Conservation (phyloP, 2,888 invertebrate genomes). For the Calameuta filiformis region DNA sequence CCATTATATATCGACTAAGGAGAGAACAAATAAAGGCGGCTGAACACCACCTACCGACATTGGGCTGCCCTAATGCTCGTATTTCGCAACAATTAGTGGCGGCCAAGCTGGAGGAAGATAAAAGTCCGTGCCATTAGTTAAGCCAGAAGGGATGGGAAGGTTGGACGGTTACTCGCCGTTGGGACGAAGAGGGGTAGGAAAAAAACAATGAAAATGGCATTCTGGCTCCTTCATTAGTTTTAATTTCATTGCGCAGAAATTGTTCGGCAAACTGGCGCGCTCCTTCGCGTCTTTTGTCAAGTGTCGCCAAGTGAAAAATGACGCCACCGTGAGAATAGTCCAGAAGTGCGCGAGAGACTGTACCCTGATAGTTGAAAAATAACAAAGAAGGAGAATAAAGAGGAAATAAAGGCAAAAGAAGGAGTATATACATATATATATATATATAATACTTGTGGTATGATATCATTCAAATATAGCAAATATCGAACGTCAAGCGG, state of each 20-base stretch:
- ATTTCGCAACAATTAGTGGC: slow-evolving; percentile 27
- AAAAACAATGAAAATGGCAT: neutral
- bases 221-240: slow-evolving; percentile 1
- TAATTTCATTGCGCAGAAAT: slow-evolving; percentile 1
- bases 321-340: neutral
- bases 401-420: neutral
- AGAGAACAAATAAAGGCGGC: slow-evolving; percentile 1
- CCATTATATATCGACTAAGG: neutral
- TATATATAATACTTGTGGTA: neutral
- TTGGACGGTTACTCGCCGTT: neutral
- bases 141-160: neutral
- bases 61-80: slow-evolving; percentile 13
- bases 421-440: no score
- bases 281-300: neutral
- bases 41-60: neutral
- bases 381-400: neutral
- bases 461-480: neutral
- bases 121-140: slow-evolving; percentile 24
- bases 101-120: slow-evolving; percentile 22
- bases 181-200: neutral
- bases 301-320: neutral
- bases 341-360: neutral
- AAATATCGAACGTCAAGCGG: neutral
- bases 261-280: neutral
- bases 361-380: neutral